Evolutionary conservation across 2,888 invertebrate species (phyloP).

Genomic region (Diaperis boleti): DNA sequence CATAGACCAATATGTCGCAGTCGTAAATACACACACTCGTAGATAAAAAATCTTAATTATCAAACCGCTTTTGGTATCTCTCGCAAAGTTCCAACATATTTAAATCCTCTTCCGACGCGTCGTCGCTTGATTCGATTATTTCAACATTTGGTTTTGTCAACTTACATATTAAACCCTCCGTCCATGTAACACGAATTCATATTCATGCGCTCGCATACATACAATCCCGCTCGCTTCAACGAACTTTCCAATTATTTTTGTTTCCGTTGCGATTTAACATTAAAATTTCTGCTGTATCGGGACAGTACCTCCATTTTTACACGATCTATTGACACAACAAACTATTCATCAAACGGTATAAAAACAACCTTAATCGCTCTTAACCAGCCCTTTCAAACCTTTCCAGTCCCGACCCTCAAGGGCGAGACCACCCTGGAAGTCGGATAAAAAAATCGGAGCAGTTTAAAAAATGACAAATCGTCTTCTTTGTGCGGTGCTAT

Average conservation of each 20-base stretch:
- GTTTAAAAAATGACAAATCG: constrained; percentile 54
- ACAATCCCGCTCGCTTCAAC: constrained; percentile 20
- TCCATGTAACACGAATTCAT: constrained; percentile 24
- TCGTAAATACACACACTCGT: too few relatives aligned
- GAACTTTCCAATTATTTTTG: constrained; percentile 16
- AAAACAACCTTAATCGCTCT: constrained; percentile 52
- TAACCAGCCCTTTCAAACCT: constrained; percentile 52
- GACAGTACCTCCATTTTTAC: not conserved
- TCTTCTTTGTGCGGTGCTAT: constrained; percentile 52
- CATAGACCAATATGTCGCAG: too few relatives aligned
- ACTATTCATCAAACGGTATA: constrained; percentile 56
- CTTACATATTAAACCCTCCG: constrained; percentile 28
- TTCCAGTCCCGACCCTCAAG: constrained; percentile 51
- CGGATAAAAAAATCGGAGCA: constrained; percentile 53
- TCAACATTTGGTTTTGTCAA: constrained; percentile 22
- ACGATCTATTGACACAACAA: constrained; percentile 52
- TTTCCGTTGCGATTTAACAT: too few relatives aligned
- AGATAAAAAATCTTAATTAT: too few relatives aligned
- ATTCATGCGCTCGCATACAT: constrained; percentile 28
- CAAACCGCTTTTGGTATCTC: too few relatives aligned
- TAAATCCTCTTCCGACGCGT: too few relatives aligned
- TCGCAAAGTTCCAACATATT: too few relatives aligned
- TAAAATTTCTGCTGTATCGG: too few relatives aligned
- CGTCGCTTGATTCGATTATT: too few relatives aligned
- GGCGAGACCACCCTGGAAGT: constrained; percentile 55